phyloP scores from a whole-genome alignment of 2,797 vertebrate genomes.

The Helostoma temminkii region DNA sequence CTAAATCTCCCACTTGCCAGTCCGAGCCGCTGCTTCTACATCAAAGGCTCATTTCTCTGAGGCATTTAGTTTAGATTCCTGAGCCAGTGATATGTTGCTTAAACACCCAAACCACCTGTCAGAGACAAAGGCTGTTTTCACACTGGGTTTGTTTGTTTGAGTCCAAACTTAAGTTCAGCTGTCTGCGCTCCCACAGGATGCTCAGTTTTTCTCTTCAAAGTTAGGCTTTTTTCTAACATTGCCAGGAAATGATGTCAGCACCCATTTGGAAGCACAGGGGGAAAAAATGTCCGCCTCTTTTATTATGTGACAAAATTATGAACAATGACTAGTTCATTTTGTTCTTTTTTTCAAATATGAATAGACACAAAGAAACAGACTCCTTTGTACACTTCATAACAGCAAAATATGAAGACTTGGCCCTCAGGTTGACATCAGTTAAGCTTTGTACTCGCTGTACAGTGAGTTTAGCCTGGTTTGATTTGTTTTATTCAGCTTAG shows the following conservation, averaged over 20 bases:
- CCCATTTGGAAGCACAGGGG: too few relatives aligned
- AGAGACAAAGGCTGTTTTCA: neutral
- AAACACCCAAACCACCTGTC: slow-evolving; percentile 34
- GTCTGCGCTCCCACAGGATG: neutral
- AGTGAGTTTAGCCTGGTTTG: neutral
- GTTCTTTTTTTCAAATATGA: neutral
- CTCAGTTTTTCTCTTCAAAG: neutral
- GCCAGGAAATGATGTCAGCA: neutral
- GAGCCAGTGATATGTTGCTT: neutral
- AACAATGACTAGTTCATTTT: neutral
- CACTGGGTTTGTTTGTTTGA: slow-evolving; percentile 19
- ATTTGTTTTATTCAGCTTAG: neutral
- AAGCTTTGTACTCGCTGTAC: neutral
- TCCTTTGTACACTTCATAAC: neutral
- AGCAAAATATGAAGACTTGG: too few relatives aligned
- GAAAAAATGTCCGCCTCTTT: neutral
- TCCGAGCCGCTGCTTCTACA: slow-evolving; percentile 16
- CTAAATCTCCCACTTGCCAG: slow-evolving; percentile 37
- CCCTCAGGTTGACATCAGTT: neutral
- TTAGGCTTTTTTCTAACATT: neutral
- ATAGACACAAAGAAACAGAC: neutral
- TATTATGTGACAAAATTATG: neutral
- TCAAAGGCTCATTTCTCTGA: slow-evolving; percentile 32
- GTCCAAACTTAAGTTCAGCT: slow-evolving; percentile 1
- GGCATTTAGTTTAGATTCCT: slow-evolving; percentile 14